phyloP scores from a whole-genome alignment of 2,888 invertebrate species.

The Caenorhabditis afra region DNA sequence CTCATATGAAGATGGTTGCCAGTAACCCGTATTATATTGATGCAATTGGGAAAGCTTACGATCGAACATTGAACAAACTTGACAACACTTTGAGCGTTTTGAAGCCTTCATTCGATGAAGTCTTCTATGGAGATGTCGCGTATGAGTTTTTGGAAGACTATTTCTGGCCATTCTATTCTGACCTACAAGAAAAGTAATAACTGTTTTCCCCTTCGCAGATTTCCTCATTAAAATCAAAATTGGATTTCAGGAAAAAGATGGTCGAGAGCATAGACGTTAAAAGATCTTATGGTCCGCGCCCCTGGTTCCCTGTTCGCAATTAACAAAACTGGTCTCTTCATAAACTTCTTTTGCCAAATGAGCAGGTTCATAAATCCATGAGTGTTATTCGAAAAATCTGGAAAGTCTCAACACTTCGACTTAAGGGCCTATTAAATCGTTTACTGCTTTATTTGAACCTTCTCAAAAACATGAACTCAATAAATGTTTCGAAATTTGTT shows the following conservation, averaged over 20 bases:
- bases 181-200: constrained; percentile 55
- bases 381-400: too few species aligned
- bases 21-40: constrained; percentile 65
- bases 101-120: constrained; percentile 53
- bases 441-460: too few species aligned
- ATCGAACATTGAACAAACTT: constrained; percentile 59
- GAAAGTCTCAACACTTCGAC: too few species aligned
- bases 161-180: constrained; percentile 59
- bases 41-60: constrained; percentile 61
- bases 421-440: too few species aligned
- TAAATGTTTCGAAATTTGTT: too few species aligned
- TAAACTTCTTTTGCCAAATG: too few species aligned
- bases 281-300: constrained; percentile 56
- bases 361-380: too few species aligned
- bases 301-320: constrained; percentile 54
- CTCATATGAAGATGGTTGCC: constrained; percentile 59
- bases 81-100: constrained; percentile 44
- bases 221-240: too few species aligned
- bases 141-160: constrained; percentile 62
- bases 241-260: constrained; percentile 43
- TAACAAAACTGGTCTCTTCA: too few species aligned
- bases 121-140: constrained; percentile 60
- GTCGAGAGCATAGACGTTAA: constrained; percentile 51
- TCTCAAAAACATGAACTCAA: too few species aligned
- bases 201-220: neutral